Evolutionary conservation across 2,888 invertebrate species (phyloP).

Genomic region (Noctua janthina): DNA sequence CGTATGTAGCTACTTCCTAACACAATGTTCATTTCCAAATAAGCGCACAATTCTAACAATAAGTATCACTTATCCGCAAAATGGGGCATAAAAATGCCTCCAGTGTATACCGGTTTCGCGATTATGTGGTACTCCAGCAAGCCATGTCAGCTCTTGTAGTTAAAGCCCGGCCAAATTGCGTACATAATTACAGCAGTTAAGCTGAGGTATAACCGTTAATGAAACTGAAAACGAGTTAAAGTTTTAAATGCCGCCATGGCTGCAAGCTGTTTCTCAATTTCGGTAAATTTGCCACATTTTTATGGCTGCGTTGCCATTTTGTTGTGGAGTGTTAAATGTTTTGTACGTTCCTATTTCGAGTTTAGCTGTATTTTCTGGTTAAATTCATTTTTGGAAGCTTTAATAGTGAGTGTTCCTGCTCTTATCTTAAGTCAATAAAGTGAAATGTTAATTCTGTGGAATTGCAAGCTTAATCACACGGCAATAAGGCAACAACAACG

Average conservation of each 20-base stretch:
- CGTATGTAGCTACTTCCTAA: neutral
- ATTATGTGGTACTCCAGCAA: constrained; percentile 61
- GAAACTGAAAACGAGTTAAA: constrained; percentile 87
- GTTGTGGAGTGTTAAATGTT: constrained; percentile 47
- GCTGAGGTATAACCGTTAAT: constrained; percentile 88
- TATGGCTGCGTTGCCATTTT: constrained; percentile 67
- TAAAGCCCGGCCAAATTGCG: constrained; percentile 83
- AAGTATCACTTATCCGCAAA: constrained; percentile 43
- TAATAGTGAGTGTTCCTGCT: too few species aligned
- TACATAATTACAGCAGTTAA: constrained; percentile 87
- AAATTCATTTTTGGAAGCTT: neutral
- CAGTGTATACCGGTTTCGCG: constrained; percentile 37
- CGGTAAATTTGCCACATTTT: constrained; percentile 84
- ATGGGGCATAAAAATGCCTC: constrained; percentile 53
- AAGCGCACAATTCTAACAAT: constrained; percentile 22
- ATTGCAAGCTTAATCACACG: neutral
- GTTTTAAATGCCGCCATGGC: constrained; percentile 87
- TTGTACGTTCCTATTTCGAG: constrained; percentile 15
- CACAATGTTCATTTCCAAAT: constrained; percentile 40
- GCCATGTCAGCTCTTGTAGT: constrained; percentile 73
- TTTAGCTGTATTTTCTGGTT: neutral
- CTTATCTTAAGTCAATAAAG: neutral
- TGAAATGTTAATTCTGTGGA: neutral
- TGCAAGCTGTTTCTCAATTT: constrained; percentile 89
- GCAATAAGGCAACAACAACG: neutral